These are phyloP conservation scores for Smutsia gigantea DNA, from an alignment of 2,797 vertebrate genomes.

Conservation along the genomic window DNA sequence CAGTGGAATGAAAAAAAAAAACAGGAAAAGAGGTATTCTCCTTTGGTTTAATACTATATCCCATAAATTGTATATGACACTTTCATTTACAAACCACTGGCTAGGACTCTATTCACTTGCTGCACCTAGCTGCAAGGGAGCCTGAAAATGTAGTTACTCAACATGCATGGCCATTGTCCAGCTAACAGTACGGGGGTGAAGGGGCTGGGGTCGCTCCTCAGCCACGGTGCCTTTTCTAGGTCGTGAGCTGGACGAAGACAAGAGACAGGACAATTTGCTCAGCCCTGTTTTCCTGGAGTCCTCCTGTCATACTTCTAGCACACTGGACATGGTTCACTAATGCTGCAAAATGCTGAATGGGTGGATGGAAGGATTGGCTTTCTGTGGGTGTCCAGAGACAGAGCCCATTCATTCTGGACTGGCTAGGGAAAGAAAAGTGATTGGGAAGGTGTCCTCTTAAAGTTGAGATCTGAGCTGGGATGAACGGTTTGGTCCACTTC, in stretches of 20 bases:
- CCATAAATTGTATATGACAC: accelerated
- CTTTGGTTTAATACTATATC: neutral
- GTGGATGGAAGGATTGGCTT: neutral
- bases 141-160: neutral
- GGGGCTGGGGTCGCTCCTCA: too few species aligned
- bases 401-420: neutral
- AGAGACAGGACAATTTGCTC: neutral
- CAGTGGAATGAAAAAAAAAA: neutral
- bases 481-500: neutral
- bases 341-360: neutral
- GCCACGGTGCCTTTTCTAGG: neutral
- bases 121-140: neutral
- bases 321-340: neutral
- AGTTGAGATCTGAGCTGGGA: neutral
- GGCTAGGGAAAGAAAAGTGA: accelerated
- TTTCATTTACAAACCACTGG: neutral
- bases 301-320: accelerated
- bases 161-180: neutral
- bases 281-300: too few species aligned
- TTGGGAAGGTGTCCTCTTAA: neutral
- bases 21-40: neutral
- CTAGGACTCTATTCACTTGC: neutral
- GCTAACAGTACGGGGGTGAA: neutral
- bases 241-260: neutral
- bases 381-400: neutral